Percentiles rank a stretch among this genome's conserved stretches.
Conservation (phyloP, 2,797 vertebrate species). For the Propithecus perrieri region DNA sequence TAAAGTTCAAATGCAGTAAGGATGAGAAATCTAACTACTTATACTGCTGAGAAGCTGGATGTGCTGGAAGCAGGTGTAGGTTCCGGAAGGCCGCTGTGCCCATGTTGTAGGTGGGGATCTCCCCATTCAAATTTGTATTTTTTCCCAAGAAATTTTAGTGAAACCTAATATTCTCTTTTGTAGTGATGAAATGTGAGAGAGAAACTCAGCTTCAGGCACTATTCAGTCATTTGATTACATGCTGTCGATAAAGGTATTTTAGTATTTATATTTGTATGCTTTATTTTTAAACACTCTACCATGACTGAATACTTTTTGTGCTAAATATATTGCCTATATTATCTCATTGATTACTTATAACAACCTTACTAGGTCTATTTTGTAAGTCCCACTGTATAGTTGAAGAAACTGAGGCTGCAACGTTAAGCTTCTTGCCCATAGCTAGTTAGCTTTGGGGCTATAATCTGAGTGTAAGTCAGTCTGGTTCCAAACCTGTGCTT, state of each 20-base stretch:
- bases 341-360: background rate
- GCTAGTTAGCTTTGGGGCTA: background rate
- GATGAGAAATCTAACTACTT: constrained; percentile 12
- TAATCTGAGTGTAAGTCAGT: background rate
- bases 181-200: background rate
- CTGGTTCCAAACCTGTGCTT: background rate
- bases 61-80: background rate
- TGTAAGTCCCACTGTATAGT: background rate
- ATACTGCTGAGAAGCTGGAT: background rate
- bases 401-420: background rate
- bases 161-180: background rate
- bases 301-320: background rate
- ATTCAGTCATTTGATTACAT: background rate
- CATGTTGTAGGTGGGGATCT: background rate
- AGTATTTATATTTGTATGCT: background rate
- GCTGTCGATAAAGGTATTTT: background rate
- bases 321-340: background rate
- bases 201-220: background rate
- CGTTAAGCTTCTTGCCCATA: background rate
- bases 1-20: constrained; percentile 39
- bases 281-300: background rate
- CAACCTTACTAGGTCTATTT: background rate
- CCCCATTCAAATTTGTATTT: background rate
- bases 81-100: background rate
- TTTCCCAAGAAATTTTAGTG: constrained; percentile 9